Percentiles rank a stretch among this genome's conserved stretches.
Conservation (phyloP, 2,888 invertebrate species). For the Criorhina ranunculi region DNA sequence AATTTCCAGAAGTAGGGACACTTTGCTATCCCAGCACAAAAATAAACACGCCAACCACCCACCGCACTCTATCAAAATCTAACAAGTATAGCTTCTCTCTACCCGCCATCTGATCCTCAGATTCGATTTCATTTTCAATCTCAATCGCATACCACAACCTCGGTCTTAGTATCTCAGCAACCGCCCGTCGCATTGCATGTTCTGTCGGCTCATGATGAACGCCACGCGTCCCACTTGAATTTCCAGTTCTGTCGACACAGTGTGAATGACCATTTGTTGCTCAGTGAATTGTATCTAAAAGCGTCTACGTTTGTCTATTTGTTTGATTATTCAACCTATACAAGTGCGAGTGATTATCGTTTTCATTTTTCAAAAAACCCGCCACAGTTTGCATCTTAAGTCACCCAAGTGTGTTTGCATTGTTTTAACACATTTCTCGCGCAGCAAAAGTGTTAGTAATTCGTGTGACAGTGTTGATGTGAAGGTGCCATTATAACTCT, state of each 20-base stretch:
- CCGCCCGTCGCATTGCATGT: slow-evolving; percentile 12
- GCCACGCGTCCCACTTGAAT: background rate
- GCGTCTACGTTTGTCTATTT: background rate
- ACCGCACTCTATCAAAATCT: background rate
- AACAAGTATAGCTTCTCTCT: slow-evolving; percentile 6
- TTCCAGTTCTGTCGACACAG: slow-evolving; percentile 14
- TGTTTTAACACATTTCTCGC: background rate
- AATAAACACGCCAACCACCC: background rate
- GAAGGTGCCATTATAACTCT: background rate
- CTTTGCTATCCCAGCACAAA: background rate
- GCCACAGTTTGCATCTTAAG: background rate
- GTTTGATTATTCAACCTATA: background rate
- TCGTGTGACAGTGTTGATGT: background rate
- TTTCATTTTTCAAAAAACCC: background rate
- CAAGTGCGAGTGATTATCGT: background rate
- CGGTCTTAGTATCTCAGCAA: slow-evolving; percentile 11
- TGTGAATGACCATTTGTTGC: slow-evolving; percentile 5
- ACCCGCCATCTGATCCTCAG: background rate
- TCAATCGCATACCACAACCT: background rate
- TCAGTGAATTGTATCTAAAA: background rate
- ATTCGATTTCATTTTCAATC: slow-evolving; percentile 11
- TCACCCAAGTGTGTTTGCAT: background rate
- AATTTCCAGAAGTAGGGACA: too few species aligned
- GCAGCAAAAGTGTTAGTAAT: background rate
- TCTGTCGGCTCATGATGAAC: slow-evolving; percentile 7